A percentile compares a stretch with the other conserved stretches of the same genome.
These are phyloP conservation scores for Lasioglossum malachurum DNA, from an alignment of 2,888 invertebrate genomes.

Conservation along the genomic window DNA sequence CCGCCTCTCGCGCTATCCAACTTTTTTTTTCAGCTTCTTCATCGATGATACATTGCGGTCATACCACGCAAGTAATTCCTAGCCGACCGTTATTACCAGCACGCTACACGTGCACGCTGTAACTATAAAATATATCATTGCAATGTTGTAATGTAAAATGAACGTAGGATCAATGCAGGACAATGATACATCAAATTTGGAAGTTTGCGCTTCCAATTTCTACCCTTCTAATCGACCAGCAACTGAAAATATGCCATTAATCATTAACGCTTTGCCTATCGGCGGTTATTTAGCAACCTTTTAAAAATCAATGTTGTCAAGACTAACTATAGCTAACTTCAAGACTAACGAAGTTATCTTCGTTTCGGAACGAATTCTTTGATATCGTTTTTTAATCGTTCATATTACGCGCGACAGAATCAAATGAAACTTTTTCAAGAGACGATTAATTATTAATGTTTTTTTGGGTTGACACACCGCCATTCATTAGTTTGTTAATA, in stretches of 20 bases:
- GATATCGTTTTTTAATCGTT: background rate
- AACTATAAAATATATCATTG: slow-evolving; percentile 38
- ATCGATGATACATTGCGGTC: slow-evolving; percentile 68
- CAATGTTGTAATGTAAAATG: background rate
- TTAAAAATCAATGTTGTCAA: background rate
- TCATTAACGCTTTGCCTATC: background rate
- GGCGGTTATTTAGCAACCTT: background rate
- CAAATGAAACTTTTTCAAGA: background rate
- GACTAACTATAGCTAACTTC: background rate
- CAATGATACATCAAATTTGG: background rate
- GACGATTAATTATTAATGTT: background rate
- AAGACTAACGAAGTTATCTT: too few species aligned
- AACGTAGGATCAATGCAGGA: background rate
- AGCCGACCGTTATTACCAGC: slow-evolving; percentile 34
- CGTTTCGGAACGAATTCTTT: background rate
- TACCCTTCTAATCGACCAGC: background rate
- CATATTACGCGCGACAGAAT: background rate
- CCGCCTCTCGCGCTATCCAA: slow-evolving; percentile 57
- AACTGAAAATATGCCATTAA: background rate
- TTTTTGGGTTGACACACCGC: background rate
- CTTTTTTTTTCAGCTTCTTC: slow-evolving; percentile 74
- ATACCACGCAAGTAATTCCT: slow-evolving; percentile 46
- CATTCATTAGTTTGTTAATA: background rate
- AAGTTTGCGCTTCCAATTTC: background rate
- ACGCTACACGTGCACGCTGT: slow-evolving; percentile 41